These are phyloP conservation scores for Emydocephalus ijimae DNA, from an alignment of 2,113 vertebrate genomes.

Conservation along the genomic window DNA sequence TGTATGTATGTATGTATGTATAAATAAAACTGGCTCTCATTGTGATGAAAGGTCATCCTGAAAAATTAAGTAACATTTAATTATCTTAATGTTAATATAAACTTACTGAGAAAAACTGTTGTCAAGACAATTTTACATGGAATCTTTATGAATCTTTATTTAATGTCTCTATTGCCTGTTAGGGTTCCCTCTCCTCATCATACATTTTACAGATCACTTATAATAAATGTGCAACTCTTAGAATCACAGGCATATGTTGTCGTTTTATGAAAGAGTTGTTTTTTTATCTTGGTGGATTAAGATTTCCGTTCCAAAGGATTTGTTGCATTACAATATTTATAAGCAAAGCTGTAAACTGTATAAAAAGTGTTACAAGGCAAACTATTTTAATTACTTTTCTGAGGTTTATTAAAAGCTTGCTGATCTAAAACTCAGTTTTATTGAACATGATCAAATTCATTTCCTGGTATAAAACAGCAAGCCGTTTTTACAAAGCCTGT, in stretches of 20 bases:
- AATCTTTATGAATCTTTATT: background rate
- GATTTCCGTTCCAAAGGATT: slow-evolving; percentile 39
- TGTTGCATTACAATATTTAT: slow-evolving; percentile 17
- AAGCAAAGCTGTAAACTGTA: slow-evolving; percentile 28
- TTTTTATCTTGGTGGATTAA: slow-evolving; percentile 15
- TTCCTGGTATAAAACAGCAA: background rate
- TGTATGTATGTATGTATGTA: too few relatives aligned
- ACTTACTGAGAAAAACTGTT: background rate
- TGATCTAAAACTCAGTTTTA: slow-evolving; percentile 35
- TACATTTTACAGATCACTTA: background rate
- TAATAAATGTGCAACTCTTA: slow-evolving; percentile 1
- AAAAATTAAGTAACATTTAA: background rate
- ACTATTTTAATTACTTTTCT: slow-evolving; percentile 45
- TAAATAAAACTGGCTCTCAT: background rate
- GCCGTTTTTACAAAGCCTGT: background rate
- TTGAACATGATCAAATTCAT: background rate
- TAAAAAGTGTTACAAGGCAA: background rate
- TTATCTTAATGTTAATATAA: background rate
- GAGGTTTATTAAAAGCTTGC: slow-evolving; percentile 36
- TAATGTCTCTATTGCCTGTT: background rate
- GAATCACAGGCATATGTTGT: background rate
- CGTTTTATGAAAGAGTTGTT: slow-evolving; percentile 16
- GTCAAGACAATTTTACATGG: background rate
- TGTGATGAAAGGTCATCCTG: background rate
- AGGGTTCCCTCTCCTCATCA: background rate